Conservation (phyloP, 2,888 invertebrate genomes). For the Quadroppia sp. region DNA sequence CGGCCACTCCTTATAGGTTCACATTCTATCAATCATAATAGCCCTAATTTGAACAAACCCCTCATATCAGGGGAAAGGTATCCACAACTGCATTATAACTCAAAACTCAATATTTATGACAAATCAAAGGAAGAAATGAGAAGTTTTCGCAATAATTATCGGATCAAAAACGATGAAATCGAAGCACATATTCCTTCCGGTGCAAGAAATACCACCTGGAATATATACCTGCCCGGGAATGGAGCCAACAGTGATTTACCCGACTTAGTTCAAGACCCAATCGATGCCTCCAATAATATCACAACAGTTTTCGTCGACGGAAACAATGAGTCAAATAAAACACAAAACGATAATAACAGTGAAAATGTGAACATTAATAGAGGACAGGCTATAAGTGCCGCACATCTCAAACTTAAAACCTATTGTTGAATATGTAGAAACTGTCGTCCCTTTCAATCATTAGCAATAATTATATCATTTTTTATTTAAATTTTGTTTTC, state of each 20-base stretch:
- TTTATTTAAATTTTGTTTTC: not conserved
- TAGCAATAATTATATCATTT: not conserved
- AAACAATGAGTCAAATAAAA: constrained; percentile 3
- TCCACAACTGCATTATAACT: constrained; percentile 24
- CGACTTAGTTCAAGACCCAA: constrained; percentile 23
- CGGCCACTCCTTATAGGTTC: constrained; percentile 40
- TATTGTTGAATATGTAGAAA: not conserved
- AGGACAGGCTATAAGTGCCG: not conserved
- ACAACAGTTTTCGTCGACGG: constrained; percentile 12
- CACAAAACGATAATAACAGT: not conserved
- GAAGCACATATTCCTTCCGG: not conserved
- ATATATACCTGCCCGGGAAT: not conserved
- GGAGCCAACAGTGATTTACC: constrained; percentile 20
- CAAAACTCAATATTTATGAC: constrained; percentile 39
- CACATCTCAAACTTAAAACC: not conserved
- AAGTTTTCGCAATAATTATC: constrained; percentile 3
- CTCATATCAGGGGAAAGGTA: constrained; percentile 21
- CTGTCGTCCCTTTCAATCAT: not conserved
- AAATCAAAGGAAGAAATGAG: constrained; percentile 16
- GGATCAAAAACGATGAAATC: not conserved
- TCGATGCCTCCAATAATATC: constrained; percentile 26
- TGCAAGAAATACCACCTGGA: not conserved
- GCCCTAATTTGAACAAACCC: constrained; percentile 12
- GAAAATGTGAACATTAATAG: not conserved
- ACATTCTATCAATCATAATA: not conserved